Percentiles rank a stretch among this genome's conserved stretches.
Conservation (phyloP, 30 jellyfish, hydroid and myxozoan species). For the Sanderia malayensis region DNA sequence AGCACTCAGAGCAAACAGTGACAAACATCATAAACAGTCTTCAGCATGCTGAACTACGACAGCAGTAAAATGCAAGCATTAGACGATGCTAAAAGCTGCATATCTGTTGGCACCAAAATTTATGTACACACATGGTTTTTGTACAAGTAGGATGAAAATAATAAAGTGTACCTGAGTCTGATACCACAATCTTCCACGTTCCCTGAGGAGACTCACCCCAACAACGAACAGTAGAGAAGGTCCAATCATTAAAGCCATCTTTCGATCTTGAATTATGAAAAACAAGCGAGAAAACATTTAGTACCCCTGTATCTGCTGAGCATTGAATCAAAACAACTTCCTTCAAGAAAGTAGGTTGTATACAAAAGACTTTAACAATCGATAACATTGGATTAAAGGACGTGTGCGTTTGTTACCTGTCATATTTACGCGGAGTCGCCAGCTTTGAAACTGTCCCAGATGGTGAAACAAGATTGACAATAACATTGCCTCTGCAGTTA, state of each 20-base stretch:
- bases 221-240: slow-evolving; percentile 95
- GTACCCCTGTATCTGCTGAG: too few species aligned
- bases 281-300: too few species aligned
- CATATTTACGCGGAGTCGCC: slow-evolving; percentile 89
- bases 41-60: neutral
- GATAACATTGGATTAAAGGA: too few species aligned
- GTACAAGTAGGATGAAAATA: too few species aligned
- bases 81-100: neutral
- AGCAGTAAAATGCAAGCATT: neutral
- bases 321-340: too few species aligned
- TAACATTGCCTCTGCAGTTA: slow-evolving; percentile 67
- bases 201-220: slow-evolving; percentile 99
- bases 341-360: too few species aligned
- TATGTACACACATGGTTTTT: too few species aligned
- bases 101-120: neutral
- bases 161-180: slow-evolving; percentile 70
- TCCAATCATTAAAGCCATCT: slow-evolving; percentile 95
- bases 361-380: too few species aligned
- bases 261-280: slow-evolving; percentile 80
- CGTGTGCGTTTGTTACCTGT: too few species aligned
- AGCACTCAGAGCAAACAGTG: neutral
- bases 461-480: slow-evolving; percentile 75
- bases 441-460: slow-evolving; percentile 83
- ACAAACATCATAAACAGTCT: neutral
- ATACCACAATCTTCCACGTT: slow-evolving; percentile 63